Conservation (phyloP, 92 coral and sea anemone genomes). For the Scolanthus callimorphus region DNA sequence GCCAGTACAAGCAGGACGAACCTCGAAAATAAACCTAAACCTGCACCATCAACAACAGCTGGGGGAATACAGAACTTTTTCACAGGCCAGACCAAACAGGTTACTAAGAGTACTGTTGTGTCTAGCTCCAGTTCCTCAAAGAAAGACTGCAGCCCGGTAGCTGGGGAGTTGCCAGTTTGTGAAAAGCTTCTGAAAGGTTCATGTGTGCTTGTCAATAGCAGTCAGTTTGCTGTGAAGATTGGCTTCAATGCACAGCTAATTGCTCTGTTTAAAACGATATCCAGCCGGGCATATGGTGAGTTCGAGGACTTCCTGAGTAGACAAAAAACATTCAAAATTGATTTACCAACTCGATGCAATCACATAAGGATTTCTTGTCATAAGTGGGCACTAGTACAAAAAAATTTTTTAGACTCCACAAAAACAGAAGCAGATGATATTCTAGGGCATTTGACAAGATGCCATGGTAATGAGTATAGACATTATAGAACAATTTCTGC, state of each 20-base stretch:
- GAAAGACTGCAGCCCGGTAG: neutral
- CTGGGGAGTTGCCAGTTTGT: neutral
- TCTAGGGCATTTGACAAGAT: too few species aligned
- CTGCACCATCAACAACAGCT: neutral
- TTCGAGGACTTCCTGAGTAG: too few species aligned
- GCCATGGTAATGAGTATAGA: too few species aligned
- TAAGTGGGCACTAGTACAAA: too few species aligned
- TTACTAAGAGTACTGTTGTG: too few species aligned
- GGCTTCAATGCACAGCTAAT: conserved; percentile 80
- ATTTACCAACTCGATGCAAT: too few species aligned
- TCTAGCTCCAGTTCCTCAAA: neutral
- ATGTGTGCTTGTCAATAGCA: conserved; percentile 70
- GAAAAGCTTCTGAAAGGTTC: conserved; percentile 57
- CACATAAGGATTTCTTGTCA: too few species aligned
- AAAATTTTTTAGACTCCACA: too few species aligned
- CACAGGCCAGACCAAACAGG: neutral
- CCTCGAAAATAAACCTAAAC: neutral
- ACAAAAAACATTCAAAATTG: too few species aligned
- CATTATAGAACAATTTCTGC: too few species aligned
- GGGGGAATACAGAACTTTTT: neutral
- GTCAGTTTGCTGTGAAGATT: conserved; percentile 71
- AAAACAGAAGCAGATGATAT: too few species aligned
- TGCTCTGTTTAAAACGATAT: conserved; percentile 81
- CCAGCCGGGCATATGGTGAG: conserved; percentile 88
- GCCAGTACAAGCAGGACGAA: neutral